phyloP scores from a whole-genome alignment of 2,113 vertebrate genomes.

The Panurus biarmicus region DNA sequence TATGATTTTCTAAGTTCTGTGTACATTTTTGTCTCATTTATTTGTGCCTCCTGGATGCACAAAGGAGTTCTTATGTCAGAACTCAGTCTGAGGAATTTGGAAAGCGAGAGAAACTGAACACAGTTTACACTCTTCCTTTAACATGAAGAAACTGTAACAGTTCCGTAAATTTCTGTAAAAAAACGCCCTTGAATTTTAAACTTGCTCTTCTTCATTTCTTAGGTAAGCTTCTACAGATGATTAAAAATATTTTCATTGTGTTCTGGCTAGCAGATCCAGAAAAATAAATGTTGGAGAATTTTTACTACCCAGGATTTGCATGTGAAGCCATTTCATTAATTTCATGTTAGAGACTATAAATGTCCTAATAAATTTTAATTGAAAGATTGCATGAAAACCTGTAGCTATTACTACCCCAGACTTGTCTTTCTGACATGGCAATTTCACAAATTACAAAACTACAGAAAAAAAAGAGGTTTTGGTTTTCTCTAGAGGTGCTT shows the following conservation, averaged over 20 bases:
- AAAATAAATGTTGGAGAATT: not conserved
- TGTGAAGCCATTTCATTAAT: not conserved
- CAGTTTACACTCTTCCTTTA: not conserved
- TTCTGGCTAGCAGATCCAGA: not conserved
- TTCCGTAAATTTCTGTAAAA: not conserved
- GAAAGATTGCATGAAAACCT: not conserved
- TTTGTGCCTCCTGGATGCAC: not conserved
- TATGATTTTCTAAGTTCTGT: not conserved
- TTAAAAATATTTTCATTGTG: not conserved
- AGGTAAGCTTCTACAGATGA: not conserved
- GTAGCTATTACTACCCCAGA: not conserved
- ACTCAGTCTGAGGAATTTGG: not conserved
- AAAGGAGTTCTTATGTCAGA: not conserved
- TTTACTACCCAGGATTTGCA: not conserved
- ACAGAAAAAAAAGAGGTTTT: not conserved
- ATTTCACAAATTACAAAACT: not conserved
- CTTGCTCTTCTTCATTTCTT: not conserved
- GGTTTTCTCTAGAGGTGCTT: not conserved
- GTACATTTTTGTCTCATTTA: not conserved
- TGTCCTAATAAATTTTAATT: not conserved
- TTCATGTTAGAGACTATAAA: not conserved
- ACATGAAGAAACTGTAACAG: not conserved
- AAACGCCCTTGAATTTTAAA: not conserved
- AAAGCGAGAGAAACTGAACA: not conserved
- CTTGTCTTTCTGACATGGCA: not conserved